Percentiles rank a stretch among this genome's conserved stretches.
Evolutionary conservation across 2,797 vertebrate genomes (phyloP).

Genomic region (Anguilla marmorata): DNA sequence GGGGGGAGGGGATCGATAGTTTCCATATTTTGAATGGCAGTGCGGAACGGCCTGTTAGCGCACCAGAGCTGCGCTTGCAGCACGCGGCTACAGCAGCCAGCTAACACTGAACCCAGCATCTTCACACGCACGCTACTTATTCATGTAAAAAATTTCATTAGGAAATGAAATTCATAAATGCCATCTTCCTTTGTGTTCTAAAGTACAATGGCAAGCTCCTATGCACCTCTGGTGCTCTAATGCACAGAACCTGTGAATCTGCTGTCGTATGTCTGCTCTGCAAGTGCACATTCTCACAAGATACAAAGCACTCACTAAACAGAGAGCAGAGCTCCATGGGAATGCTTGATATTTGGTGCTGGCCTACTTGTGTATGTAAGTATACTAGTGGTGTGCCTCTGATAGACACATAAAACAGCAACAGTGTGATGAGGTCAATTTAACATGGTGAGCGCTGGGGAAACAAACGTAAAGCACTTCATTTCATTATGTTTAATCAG

Average conservation of each 20-base stretch:
- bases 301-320: neutral
- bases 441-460: neutral
- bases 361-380: neutral
- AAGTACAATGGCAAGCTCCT: neutral
- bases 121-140: neutral
- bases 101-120: neutral
- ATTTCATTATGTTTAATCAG: neutral
- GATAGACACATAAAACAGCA: neutral
- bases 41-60: constrained; percentile 57
- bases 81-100: neutral
- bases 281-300: neutral
- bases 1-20: constrained; percentile 61
- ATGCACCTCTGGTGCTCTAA: neutral
- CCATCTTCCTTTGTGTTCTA: neutral
- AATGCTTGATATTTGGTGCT: neutral
- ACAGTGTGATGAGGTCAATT: neutral
- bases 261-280: neutral
- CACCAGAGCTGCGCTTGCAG: constrained; percentile 51
- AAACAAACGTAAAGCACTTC: neutral
- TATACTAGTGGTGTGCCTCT: neutral
- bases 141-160: neutral
- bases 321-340: neutral
- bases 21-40: constrained; percentile 61
- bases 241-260: neutral
- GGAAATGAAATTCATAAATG: neutral